phyloP scores from a whole-genome alignment of 2,113 vertebrate species.

The Typhlomys cinereus region DNA sequence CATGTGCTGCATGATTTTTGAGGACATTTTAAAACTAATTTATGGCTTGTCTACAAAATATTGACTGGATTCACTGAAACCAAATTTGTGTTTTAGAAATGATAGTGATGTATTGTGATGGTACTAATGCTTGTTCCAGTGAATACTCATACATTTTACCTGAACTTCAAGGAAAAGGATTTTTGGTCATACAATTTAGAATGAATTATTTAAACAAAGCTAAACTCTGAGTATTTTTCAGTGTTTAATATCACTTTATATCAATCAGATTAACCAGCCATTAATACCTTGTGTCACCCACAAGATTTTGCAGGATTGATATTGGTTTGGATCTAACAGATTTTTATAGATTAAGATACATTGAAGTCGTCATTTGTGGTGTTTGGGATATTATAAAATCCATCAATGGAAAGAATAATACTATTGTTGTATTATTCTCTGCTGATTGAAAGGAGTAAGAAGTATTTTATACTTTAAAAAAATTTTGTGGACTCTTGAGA shows the following conservation, averaged over 20 bases:
- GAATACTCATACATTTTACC: not conserved
- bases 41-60: too few species aligned
- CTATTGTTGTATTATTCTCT: not conserved
- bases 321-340: not conserved
- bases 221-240: constrained; percentile 9
- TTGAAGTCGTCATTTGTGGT: not conserved
- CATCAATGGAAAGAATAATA: not conserved
- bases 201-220: constrained; percentile 7
- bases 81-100: too few species aligned
- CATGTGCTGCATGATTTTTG: too few species aligned
- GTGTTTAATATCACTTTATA: not conserved
- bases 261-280: constrained; percentile 13
- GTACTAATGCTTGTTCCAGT: too few species aligned
- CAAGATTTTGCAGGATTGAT: not conserved
- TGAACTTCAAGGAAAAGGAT: not conserved
- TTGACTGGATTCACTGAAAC: too few species aligned
- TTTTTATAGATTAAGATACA: constrained; percentile 29
- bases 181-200: constrained; percentile 13
- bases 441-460: not conserved
- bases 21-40: too few species aligned
- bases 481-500: too few species aligned
- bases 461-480: not conserved
- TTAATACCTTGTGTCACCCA: too few species aligned
- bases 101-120: too few species aligned
- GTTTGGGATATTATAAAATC: not conserved